A percentile compares a stretch with the other conserved stretches of the same genome.
phyloP scores from a whole-genome alignment of 2,113 vertebrate genomes.

The Opisthocomus hoazin region DNA sequence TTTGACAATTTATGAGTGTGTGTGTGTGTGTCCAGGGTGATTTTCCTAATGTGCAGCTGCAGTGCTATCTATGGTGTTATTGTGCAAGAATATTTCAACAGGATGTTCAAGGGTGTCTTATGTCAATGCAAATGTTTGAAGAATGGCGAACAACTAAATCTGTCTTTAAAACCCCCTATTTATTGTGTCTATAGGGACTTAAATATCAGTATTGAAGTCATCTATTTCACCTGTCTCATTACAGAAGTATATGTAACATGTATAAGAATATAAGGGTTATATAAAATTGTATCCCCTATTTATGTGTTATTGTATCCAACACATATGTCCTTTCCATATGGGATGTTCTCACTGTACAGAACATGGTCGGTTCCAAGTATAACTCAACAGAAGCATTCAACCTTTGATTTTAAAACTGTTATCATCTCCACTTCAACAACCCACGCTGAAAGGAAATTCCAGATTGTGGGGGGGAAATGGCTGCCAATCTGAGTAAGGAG shows the following conservation, averaged over 20 bases:
- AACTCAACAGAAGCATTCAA: constrained; percentile 43
- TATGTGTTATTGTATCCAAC: constrained; percentile 43
- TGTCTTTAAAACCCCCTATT: not conserved
- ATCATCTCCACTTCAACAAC: constrained; percentile 33
- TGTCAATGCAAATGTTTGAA: not conserved
- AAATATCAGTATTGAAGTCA: not conserved
- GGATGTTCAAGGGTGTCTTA: not conserved
- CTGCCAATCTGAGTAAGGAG: constrained; percentile 53
- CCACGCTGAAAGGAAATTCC: constrained; percentile 47
- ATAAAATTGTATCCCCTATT: constrained; percentile 36
- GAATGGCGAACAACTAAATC: not conserved
- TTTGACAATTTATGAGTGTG: not conserved
- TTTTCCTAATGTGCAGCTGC: not conserved
- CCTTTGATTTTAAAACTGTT: constrained; percentile 47
- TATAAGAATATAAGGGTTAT: constrained; percentile 7
- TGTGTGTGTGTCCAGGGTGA: not conserved
- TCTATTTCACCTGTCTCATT: constrained; percentile 24
- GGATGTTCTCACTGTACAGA: constrained; percentile 47
- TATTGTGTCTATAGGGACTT: not conserved
- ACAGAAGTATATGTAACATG: not conserved
- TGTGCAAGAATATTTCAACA: not conserved
- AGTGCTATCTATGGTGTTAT: not conserved
- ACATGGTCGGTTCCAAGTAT: constrained; percentile 34
- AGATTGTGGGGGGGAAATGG: constrained; percentile 30
- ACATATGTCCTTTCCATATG: constrained; percentile 58